These are phyloP conservation scores for Steinernema carpocapsae DNA, from an alignment of 2,888 invertebrate species.

Conservation along the genomic window DNA sequence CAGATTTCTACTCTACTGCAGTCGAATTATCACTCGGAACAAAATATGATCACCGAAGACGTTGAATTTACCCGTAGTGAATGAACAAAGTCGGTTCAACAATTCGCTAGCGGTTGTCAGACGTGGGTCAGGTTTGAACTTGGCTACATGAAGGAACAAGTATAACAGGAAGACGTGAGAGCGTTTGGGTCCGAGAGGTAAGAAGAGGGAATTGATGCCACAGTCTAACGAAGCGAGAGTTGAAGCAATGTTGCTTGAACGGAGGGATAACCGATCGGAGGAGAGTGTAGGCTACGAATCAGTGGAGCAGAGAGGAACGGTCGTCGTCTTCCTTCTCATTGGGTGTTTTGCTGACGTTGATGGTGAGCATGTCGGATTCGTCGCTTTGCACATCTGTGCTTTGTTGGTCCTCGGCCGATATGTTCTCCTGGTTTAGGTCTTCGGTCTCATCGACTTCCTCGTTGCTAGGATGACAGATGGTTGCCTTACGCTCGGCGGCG, in stretches of 20 bases:
- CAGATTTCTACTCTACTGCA: background rate
- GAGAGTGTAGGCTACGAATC: background rate
- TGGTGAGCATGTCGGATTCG: slow-evolving; percentile 25
- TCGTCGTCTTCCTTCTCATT: slow-evolving; percentile 32
- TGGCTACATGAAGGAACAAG: background rate
- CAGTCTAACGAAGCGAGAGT: slow-evolving; percentile 14
- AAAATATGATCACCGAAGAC: slow-evolving; percentile 29
- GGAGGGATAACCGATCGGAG: slow-evolving; percentile 15
- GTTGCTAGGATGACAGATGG: background rate
- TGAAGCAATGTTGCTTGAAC: slow-evolving; percentile 22
- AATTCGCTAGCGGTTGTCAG: background rate
- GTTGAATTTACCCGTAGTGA: slow-evolving; percentile 32
- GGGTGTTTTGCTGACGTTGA: slow-evolving; percentile 8
- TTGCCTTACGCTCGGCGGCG: slow-evolving; percentile 15
- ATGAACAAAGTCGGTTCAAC: slow-evolving; percentile 26
- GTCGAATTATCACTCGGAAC: slow-evolving; percentile 25
- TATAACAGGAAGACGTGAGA: background rate
- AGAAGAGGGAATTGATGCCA: background rate
- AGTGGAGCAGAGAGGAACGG: slow-evolving; percentile 20
- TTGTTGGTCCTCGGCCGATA: background rate
- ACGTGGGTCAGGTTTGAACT: too few species aligned
- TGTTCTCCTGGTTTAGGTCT: background rate
- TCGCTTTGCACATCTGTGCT: slow-evolving; percentile 19
- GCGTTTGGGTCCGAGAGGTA: background rate
- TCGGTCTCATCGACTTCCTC: slow-evolving; percentile 12